Evolutionary conservation across 1,140 invertebrate species (phyloP).

Genomic region (Teleopsis dalmanni): DNA sequence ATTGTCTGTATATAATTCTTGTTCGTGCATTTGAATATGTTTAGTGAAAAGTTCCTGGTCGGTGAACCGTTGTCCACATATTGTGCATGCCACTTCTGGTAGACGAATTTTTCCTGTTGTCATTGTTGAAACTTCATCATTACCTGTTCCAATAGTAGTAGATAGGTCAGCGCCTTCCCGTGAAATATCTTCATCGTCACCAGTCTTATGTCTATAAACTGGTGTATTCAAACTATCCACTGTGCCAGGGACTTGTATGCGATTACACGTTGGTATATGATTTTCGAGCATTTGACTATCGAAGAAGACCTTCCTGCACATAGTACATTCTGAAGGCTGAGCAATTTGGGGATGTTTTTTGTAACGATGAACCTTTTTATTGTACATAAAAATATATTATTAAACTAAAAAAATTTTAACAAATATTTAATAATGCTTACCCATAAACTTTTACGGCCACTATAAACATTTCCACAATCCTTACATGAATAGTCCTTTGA

Average conservation of each 20-base stretch:
- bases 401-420: background rate
- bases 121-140: constrained; percentile 4
- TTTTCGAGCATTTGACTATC: constrained; percentile 40
- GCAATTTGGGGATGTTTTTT: constrained; percentile 43
- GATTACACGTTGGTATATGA: constrained; percentile 40
- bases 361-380: constrained; percentile 37
- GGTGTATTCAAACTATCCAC: constrained; percentile 9
- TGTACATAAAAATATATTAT: background rate
- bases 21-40: constrained; percentile 40
- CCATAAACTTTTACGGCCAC: constrained; percentile 42
- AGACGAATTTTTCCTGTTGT: constrained; percentile 27
- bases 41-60: constrained; percentile 41
- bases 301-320: constrained; percentile 41
- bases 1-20: constrained; percentile 39
- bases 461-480: constrained; percentile 43
- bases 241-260: constrained; percentile 31
- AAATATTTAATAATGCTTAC: constrained; percentile 14
- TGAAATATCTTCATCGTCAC: constrained; percentile 33
- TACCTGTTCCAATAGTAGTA: constrained; percentile 1
- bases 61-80: constrained; percentile 35
- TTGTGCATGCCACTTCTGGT: constrained; percentile 39
- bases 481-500: constrained; percentile 43
- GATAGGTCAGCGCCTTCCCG: constrained; percentile 12
- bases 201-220: constrained; percentile 35
- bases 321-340: constrained; percentile 34